Percentiles rank a stretch among this genome's conserved stretches.
Conservation (phyloP, 53 echinoderm and acorn worm species). For the Hippasteria phrygiana region DNA sequence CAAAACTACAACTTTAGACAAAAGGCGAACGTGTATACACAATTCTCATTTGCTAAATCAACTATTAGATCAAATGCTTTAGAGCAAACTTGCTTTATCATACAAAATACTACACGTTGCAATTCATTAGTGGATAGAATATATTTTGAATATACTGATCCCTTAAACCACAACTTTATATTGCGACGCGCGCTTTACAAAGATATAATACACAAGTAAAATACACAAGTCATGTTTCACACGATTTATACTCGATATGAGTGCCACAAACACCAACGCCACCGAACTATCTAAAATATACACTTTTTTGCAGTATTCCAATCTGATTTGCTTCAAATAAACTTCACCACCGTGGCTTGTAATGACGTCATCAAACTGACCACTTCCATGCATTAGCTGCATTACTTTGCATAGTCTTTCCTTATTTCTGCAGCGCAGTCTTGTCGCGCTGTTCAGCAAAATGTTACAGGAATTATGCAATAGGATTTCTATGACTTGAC, state of each 20-base stretch:
- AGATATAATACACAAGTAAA: constrained; percentile 18
- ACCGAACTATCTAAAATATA: constrained; percentile 50
- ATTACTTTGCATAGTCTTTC: too few relatives aligned
- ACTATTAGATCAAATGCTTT: too few relatives aligned
- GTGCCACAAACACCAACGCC: constrained; percentile 15
- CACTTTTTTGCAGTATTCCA: constrained; percentile 4
- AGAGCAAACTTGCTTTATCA: not conserved
- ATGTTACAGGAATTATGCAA: too few relatives aligned
- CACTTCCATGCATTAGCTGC: too few relatives aligned
- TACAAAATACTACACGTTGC: not conserved
- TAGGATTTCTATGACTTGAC: too few relatives aligned
- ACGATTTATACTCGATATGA: constrained; percentile 32
- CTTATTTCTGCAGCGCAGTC: too few relatives aligned
- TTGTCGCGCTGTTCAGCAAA: too few relatives aligned
- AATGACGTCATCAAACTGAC: too few relatives aligned
- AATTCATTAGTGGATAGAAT: not conserved
- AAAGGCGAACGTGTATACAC: too few relatives aligned
- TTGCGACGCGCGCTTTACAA: constrained; percentile 5
- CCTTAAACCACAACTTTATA: not conserved
- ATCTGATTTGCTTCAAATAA: not conserved
- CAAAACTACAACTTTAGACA: too few relatives aligned
- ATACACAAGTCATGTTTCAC: constrained; percentile 20
- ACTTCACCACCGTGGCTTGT: not conserved
- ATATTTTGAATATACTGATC: not conserved
- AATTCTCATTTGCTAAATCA: too few relatives aligned